Conservation (phyloP, 2,888 invertebrate genomes). For the Timandra comae region DNA sequence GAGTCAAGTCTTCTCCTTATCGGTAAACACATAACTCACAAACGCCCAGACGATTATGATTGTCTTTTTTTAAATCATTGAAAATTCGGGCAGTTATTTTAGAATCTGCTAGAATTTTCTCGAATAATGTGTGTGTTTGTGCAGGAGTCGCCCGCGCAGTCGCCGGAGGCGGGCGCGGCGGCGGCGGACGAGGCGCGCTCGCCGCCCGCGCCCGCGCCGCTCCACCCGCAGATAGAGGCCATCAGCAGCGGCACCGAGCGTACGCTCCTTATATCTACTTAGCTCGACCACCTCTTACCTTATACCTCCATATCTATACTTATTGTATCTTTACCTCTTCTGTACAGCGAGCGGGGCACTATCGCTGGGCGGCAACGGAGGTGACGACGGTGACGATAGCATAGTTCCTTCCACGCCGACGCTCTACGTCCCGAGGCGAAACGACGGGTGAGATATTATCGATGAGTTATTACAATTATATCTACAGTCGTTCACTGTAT, state of each 20-base stretch:
- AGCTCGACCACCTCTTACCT: too few relatives aligned
- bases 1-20: too few relatives aligned
- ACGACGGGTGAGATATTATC: conserved; percentile 79
- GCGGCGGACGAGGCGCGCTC: conserved; percentile 44
- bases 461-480: too few relatives aligned
- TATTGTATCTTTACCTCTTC: not conserved
- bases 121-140: too few relatives aligned
- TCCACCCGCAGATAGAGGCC: conserved; percentile 78
- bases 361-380: conserved; percentile 58
- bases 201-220: conserved; percentile 44
- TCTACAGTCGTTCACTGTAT: too few relatives aligned
- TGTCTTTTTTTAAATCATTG: too few relatives aligned
- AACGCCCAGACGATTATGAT: too few relatives aligned
- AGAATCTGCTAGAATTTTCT: too few relatives aligned
- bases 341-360: conserved; percentile 52
- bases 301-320: too few relatives aligned
- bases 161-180: conserved; percentile 52
- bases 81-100: too few relatives aligned
- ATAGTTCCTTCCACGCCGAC: conserved; percentile 95
- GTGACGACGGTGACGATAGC: conserved; percentile 75
- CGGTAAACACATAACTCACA: too few relatives aligned
- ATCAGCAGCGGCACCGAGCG: conserved; percentile 86
- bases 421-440: conserved; percentile 86
- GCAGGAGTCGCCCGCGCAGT: conserved; percentile 77
- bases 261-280: conserved; percentile 19